phyloP scores from a whole-genome alignment of 2,113 vertebrate genomes.

The Nibea coibor region DNA sequence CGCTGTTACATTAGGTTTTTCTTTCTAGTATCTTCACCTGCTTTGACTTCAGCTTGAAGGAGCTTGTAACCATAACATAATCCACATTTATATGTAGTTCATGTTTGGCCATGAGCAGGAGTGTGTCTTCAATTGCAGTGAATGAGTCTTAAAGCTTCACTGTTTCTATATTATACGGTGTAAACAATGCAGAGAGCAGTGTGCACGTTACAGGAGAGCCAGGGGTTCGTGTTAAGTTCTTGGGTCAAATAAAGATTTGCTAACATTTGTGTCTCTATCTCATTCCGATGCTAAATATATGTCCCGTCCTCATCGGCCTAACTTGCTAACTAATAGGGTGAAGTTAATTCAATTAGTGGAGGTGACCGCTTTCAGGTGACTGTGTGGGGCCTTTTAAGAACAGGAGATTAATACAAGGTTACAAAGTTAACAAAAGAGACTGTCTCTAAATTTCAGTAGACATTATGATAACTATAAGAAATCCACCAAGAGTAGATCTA shows the following conservation, averaged over 20 bases:
- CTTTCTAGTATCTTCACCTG: neutral
- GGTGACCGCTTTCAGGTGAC: conserved; percentile 51
- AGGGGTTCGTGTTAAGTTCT: neutral
- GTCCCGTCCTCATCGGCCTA: conserved; percentile 24
- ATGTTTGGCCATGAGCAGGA: neutral
- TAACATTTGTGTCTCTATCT: conserved; percentile 13
- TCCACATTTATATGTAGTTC: neutral
- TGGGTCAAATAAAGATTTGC: conserved; percentile 36
- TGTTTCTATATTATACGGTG: neutral
- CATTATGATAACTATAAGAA: neutral
- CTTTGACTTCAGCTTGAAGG: neutral
- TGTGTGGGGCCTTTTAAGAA: conserved; percentile 22
- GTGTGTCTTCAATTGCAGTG: neutral
- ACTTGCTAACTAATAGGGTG: conserved; percentile 46
- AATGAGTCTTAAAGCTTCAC: neutral
- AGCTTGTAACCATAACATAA: conserved; percentile 5
- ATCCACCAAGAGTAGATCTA: neutral
- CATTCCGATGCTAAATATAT: conserved; percentile 55
- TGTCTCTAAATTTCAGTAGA: neutral
- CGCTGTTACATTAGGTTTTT: neutral
- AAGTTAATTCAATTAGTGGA: conserved; percentile 68
- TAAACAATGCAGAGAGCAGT: neutral
- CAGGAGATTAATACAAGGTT: neutral
- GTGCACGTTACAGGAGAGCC: neutral
- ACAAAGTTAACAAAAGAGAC: conserved; percentile 6